Conservation (phyloP, 2,113 vertebrate species). For the Oxyura jamaicensis region DNA sequence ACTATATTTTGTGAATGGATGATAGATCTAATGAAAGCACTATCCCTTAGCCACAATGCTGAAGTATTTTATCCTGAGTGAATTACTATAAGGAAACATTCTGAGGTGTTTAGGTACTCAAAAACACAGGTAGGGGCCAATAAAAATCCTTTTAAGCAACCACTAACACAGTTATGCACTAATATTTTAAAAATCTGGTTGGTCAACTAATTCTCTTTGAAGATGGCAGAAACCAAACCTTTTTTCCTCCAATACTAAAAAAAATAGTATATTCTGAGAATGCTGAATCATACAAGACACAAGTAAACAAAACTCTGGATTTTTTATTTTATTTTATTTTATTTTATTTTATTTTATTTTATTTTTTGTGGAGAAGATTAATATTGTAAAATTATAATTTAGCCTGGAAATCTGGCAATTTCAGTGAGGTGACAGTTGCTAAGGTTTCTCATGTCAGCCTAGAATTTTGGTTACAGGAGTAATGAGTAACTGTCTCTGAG, state of each 20-base stretch:
- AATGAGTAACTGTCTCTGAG: slow-evolving; percentile 16
- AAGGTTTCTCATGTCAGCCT: slow-evolving; percentile 38
- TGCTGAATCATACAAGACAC: neutral
- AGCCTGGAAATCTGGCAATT: neutral
- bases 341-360: too few species aligned
- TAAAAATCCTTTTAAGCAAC: slow-evolving; percentile 17
- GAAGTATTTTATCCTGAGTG: neutral
- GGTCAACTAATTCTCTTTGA: neutral
- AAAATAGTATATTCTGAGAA: neutral
- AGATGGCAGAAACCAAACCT: neutral
- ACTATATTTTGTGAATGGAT: slow-evolving; percentile 58
- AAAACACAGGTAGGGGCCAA: neutral
- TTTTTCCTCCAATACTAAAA: neutral
- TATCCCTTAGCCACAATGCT: neutral
- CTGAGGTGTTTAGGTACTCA: neutral
- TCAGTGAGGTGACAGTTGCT: neutral
- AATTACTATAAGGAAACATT: neutral
- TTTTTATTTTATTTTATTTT: too few species aligned
- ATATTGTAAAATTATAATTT: neutral
- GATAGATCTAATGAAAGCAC: slow-evolving; percentile 36
- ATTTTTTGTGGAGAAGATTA: neutral
- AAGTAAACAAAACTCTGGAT: neutral
- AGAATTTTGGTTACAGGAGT: slow-evolving; percentile 7
- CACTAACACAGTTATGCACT: neutral
- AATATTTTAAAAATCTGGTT: neutral